These are phyloP conservation scores for Lasius platythorax DNA, from an alignment of 2,888 invertebrate genomes.

Conservation along the genomic window DNA sequence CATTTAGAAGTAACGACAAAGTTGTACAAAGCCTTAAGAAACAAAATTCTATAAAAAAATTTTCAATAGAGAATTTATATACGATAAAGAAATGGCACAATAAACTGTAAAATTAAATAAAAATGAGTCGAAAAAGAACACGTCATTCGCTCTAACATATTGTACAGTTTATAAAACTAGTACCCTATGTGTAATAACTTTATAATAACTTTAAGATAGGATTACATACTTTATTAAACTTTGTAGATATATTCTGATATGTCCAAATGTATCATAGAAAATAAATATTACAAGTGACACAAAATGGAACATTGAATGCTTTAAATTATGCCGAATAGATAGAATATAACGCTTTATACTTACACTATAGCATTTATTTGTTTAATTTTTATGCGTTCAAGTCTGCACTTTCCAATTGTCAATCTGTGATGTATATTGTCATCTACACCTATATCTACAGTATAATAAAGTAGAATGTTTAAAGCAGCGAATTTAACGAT, in stretches of 20 bases:
- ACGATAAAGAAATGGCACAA: slow-evolving; percentile 11
- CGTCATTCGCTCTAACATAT: slow-evolving; percentile 35
- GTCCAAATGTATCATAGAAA: slow-evolving; percentile 67
- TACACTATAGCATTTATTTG: slow-evolving; percentile 11
- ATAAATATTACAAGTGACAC: slow-evolving; percentile 36
- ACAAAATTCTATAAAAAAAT: slow-evolving; percentile 26
- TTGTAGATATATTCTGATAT: slow-evolving; percentile 73
- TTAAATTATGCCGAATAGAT: slow-evolving; percentile 1
- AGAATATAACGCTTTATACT: slow-evolving; percentile 16
- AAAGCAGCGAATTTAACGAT: slow-evolving; percentile 16
- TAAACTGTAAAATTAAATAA: slow-evolving; percentile 32
- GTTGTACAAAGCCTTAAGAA: slow-evolving; percentile 29
- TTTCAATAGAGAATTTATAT: slow-evolving; percentile 32
- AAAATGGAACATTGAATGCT: background rate
- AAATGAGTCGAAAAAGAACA: background rate
- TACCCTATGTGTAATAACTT: slow-evolving; percentile 33
- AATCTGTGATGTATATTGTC: slow-evolving; percentile 32
- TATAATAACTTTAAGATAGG: slow-evolving; percentile 58
- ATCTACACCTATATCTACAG: slow-evolving; percentile 27
- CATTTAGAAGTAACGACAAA: background rate
- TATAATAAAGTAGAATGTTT: slow-evolving; percentile 44
- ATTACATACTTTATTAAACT: slow-evolving; percentile 73
- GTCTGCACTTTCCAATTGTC: slow-evolving; percentile 16
- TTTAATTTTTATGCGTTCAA: slow-evolving; percentile 2
- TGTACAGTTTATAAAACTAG: slow-evolving; percentile 67